phyloP scores from a whole-genome alignment of 2,797 vertebrate genomes.

The Lepilemur ruficaudatus region DNA sequence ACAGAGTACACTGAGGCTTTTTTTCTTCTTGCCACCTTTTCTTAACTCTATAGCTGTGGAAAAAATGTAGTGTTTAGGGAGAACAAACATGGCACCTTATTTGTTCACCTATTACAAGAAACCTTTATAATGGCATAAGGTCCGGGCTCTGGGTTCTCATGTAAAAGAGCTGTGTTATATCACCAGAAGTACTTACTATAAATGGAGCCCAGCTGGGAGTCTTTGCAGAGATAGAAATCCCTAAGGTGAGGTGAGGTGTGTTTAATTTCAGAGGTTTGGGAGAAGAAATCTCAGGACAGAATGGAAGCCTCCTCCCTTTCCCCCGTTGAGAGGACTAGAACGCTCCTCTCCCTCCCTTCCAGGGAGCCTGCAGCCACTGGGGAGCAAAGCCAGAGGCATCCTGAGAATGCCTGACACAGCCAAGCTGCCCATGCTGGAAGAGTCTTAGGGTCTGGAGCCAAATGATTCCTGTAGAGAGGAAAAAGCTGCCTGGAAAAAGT shows the following conservation, averaged over 20 bases:
- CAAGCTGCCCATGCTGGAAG: background rate
- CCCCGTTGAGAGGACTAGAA: background rate
- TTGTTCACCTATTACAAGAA: background rate
- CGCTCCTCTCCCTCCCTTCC: background rate
- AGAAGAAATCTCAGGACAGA: background rate
- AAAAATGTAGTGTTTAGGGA: background rate
- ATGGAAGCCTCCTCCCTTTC: background rate
- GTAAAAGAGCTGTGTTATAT: background rate
- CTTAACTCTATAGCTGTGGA: background rate
- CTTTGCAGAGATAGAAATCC: background rate
- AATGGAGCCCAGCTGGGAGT: background rate
- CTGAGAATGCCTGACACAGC: background rate
- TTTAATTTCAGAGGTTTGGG: constrained; percentile 4
- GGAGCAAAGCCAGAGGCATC: background rate
- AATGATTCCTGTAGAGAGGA: background rate
- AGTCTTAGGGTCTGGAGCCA: background rate
- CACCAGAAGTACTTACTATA: background rate
- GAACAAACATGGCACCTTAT: background rate
- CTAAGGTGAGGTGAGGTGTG: background rate
- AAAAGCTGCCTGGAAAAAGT: background rate
- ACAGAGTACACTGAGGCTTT: background rate
- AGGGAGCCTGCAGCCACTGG: background rate
- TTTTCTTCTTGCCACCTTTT: background rate
- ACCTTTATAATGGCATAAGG: background rate
- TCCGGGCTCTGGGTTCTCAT: background rate